These are phyloP conservation scores for Oryzias celebensis DNA, from an alignment of 2,113 vertebrate species.

Conservation along the genomic window DNA sequence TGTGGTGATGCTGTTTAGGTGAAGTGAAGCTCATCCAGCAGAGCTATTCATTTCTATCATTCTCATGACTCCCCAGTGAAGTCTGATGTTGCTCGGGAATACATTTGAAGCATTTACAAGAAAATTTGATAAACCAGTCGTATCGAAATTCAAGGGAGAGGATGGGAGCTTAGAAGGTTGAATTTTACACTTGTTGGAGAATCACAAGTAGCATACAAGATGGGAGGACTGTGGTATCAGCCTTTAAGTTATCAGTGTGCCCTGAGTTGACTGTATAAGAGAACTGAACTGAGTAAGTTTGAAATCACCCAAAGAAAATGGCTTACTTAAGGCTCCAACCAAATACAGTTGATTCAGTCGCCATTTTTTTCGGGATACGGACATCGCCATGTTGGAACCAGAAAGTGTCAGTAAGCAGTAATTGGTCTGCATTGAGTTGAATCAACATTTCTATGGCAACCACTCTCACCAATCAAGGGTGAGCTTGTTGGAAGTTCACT, in stretches of 20 bases:
- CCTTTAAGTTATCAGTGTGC: conserved; percentile 68
- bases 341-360: too few species aligned
- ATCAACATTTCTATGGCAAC: too few species aligned
- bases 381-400: too few species aligned
- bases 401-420: too few species aligned
- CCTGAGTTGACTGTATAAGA: conserved; percentile 22
- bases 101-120: conserved; percentile 75
- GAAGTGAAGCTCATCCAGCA: conserved; percentile 58
- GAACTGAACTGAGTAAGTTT: too few species aligned
- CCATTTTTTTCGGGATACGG: too few species aligned
- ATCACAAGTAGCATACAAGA: conserved; percentile 49
- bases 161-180: conserved; percentile 54
- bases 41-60: conserved; percentile 66
- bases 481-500: too few species aligned
- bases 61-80: conserved; percentile 57
- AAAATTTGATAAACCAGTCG: conserved; percentile 77
- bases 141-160: conserved; percentile 67
- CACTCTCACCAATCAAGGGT: too few species aligned
- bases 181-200: conserved; percentile 53
- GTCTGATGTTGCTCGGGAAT: conserved; percentile 69
- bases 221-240: conserved; percentile 51
- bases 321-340: too few species aligned
- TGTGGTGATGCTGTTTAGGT: conserved; percentile 25
- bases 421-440: too few species aligned
- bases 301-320: too few species aligned